phyloP scores from a whole-genome alignment of 2,797 vertebrate genomes.

The Alcedo atthis region DNA sequence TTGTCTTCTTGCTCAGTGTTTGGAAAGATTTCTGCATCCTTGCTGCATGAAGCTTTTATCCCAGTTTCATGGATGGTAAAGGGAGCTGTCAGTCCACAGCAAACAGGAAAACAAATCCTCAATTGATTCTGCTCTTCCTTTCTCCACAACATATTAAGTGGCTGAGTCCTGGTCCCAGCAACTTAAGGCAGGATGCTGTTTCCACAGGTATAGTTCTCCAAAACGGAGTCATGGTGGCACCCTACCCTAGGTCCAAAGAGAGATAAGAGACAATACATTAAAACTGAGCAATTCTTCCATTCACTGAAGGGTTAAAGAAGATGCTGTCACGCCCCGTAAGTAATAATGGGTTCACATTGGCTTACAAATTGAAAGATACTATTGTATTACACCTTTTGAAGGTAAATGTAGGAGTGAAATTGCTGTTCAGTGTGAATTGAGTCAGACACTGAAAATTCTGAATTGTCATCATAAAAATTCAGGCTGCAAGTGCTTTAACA shows the following conservation, averaged over 20 bases:
- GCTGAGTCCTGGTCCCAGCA: not conserved
- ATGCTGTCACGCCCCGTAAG: not conserved
- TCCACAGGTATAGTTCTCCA: not conserved
- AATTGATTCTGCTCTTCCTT: not conserved
- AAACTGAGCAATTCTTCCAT: not conserved
- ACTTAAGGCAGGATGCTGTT: not conserved
- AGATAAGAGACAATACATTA: not conserved
- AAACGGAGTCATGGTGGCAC: not conserved
- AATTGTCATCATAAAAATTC: conserved; percentile 37
- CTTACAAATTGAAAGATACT: conserved; percentile 28
- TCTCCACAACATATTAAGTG: not conserved
- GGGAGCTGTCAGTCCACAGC: not conserved
- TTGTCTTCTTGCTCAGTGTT: not conserved
- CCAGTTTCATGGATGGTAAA: not conserved
- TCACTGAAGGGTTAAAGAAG: not conserved
- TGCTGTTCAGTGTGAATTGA: conserved; percentile 43
- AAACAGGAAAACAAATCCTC: not conserved
- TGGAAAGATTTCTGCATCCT: not conserved
- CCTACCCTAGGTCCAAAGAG: not conserved
- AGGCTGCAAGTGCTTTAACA: not conserved
- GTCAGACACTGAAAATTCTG: conserved; percentile 45
- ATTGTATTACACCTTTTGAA: conserved; percentile 8
- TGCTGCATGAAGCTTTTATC: not conserved
- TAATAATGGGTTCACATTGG: not conserved
- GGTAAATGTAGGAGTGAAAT: conserved; percentile 43